A percentile compares a stretch with the other conserved stretches of the same genome.
Conservation (phyloP, 2,113 vertebrate species). For the Xerus inauris region DNA sequence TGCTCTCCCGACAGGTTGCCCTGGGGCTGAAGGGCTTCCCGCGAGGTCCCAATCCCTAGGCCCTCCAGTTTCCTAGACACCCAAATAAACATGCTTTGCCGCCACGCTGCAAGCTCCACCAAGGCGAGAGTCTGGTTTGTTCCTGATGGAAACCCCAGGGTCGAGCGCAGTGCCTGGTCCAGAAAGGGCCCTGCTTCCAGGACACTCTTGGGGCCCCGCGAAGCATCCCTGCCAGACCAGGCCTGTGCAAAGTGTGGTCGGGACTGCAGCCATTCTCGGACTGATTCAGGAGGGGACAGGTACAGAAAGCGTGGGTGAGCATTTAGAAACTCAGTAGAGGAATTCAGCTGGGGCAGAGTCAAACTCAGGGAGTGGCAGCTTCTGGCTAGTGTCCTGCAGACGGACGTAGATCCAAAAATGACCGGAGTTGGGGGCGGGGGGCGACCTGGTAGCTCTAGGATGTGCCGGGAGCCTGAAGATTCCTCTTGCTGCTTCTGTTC, state of each 20-base stretch:
- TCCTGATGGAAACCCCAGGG: accelerated
- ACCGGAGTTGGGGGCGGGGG: not conserved
- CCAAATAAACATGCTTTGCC: accelerated
- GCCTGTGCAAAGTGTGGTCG: not conserved
- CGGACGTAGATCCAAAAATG: not conserved
- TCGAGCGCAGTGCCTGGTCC: not conserved
- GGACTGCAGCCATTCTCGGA: accelerated
- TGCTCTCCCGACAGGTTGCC: too few relatives aligned
- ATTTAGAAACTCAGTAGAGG: not conserved
- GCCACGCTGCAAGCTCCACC: too few relatives aligned
- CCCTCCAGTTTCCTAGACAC: not conserved
- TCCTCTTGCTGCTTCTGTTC: not conserved
- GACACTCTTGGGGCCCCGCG: too few relatives aligned
- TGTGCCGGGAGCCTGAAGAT: not conserved
- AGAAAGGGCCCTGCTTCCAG: not conserved
- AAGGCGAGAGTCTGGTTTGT: not conserved
- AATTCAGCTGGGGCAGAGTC: too few relatives aligned
- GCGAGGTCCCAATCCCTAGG: not conserved
- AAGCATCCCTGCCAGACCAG: not conserved
- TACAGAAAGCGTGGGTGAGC: not conserved
- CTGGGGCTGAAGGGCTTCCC: too few relatives aligned
- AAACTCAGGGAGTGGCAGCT: not conserved
- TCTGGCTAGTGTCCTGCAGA: not conserved
- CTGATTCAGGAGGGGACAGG: not conserved
- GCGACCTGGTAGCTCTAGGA: too few relatives aligned